Base-by-base conservation (phyloP, 35 echinoderm and acorn worm species). In the Apostichopus japonicus region DNA sequence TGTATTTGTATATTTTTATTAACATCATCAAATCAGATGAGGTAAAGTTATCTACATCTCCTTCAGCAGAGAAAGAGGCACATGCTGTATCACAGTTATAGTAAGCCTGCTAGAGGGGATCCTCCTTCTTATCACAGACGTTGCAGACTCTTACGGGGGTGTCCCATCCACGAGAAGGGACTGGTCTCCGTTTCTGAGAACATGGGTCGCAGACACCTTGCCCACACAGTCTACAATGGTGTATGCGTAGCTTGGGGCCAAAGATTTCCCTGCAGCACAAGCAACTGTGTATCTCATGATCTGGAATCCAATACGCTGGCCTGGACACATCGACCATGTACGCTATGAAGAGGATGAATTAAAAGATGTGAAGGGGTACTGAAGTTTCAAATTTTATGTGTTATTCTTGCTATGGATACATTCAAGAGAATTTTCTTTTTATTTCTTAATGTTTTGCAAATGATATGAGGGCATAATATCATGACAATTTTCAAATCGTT, bases 101-200 rank as follows among this genome's bases (percentile, higher is more conserved):
- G 4, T 44, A 44, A 4, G 33, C 33, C 33, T 3, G 33, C 79
- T 67, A 96, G 55, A 93, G 83, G 55, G 88, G 96, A 90, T 88
- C 89, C 33, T 95, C 88, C 80, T 94, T 96, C 82, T 93, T 94
- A 89, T 96, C 77, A 78, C 97, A 99, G 10, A 59, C 87, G 53
- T 93, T 24, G 61, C 97, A 99, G 56, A 99, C 93, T 84, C 97
- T 87, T 10, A 99, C 97, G 53, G 95, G 93, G 15, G 92, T 91
- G 79, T 99, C 97, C 97, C 97, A 99, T 10, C 97, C 97, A 10
- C 97, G 86, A 10, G 97, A 99, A 22, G 97, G 97, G 14, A 99
- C 97, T 6, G 97, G 91, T 63, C 91, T 55, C 7, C 90, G 70
- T 23, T 92, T 88, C 17, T 65, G 53, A 59, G 97, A 99, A 88